A percentile compares a stretch with the other conserved stretches of the same genome.
These are phyloP conservation scores for Sus cebifrons DNA, from an alignment of 2,797 vertebrate genomes.

Conservation along the genomic window DNA sequence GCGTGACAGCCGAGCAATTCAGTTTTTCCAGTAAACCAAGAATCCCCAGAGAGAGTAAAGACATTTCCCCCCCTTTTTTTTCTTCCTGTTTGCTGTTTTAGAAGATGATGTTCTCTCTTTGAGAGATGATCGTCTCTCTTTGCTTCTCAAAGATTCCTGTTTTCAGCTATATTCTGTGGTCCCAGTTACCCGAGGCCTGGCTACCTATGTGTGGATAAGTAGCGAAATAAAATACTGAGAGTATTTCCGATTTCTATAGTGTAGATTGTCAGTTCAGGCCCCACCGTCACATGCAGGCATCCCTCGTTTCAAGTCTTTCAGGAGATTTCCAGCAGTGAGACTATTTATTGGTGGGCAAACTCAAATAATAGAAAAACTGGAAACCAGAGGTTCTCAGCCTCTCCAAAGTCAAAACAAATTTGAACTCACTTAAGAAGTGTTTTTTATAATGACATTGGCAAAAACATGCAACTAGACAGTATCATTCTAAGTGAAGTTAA, in stretches of 20 bases:
- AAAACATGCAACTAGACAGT: too few species aligned
- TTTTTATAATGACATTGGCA: not conserved
- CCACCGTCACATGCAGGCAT: not conserved
- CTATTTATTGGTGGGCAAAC: not conserved
- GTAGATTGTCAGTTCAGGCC: too few species aligned
- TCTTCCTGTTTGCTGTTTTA: slow-evolving; percentile 29
- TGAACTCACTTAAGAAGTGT: not conserved
- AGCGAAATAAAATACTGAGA: not conserved
- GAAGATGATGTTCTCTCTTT: not conserved
- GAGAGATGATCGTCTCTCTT: not conserved
- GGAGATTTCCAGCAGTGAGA: slow-evolving; percentile 13
- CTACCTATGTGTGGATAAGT: not conserved
- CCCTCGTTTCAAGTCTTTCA: not conserved
- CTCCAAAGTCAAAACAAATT: not conserved
- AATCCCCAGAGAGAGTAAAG: slow-evolving; percentile 53
- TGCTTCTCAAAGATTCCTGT: slow-evolving; percentile 15
- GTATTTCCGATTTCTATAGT: not conserved
- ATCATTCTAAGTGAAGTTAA: too few species aligned
- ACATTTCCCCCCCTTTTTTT: not conserved
- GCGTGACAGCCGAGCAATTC: not conserved
- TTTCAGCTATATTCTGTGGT: not conserved
- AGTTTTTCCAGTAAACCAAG: slow-evolving; percentile 70
- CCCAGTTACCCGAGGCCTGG: not conserved
- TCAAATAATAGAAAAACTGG: not conserved
- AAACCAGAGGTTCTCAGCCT: not conserved